Evolutionary conservation across 2,888 invertebrate species (phyloP).

Genomic region (Ischnura elegans): DNA sequence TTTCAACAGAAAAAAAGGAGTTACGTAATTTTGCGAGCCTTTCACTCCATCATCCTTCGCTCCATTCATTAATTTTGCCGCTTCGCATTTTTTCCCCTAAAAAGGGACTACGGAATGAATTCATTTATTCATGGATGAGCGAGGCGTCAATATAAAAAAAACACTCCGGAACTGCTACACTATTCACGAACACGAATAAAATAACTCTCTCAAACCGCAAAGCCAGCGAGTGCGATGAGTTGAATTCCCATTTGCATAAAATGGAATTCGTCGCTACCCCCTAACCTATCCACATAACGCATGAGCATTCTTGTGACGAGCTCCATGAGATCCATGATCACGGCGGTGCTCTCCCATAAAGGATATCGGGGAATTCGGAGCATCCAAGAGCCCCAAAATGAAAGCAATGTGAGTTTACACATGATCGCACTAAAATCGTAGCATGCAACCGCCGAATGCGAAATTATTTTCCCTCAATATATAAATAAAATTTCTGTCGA

Average conservation of each 20-base stretch:
- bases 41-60: background rate
- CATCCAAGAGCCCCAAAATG: background rate
- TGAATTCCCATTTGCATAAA: background rate
- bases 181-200: background rate
- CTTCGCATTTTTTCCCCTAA: background rate
- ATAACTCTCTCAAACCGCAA: background rate
- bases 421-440: background rate
- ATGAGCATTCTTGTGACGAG: background rate
- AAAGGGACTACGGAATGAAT: background rate
- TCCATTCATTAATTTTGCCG: background rate
- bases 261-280: background rate
- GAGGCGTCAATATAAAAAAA: background rate
- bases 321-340: background rate
- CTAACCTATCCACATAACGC: background rate
- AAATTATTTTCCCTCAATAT: background rate
- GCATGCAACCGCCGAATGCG: background rate
- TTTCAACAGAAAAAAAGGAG: no score
- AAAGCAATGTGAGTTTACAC: background rate
- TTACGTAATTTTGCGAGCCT: background rate
- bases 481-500: background rate
- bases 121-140: background rate
- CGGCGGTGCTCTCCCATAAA: background rate
- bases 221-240: background rate
- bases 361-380: background rate
- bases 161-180: background rate